Evolutionary conservation across 2,888 invertebrate genomes (phyloP).

Genomic region (Ochlodes sylvanus): DNA sequence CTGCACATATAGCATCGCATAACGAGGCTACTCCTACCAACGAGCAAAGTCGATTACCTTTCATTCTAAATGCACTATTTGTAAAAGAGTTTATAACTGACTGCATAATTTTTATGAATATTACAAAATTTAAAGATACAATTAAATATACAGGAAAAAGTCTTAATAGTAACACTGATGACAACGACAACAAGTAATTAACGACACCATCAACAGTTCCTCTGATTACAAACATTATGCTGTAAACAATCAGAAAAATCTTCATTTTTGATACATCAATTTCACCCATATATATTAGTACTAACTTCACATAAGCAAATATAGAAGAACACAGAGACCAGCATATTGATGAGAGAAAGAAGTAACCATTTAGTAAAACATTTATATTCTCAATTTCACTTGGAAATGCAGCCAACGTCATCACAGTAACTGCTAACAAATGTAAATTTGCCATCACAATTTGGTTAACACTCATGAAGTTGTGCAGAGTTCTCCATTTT

Average conservation of each 20-base stretch:
- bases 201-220: slow-evolving; percentile 29
- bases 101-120: slow-evolving; percentile 36
- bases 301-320: slow-evolving; percentile 43
- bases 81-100: slow-evolving; percentile 38
- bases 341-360: slow-evolving; percentile 36
- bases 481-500: slow-evolving; percentile 46
- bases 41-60: slow-evolving; percentile 25
- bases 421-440: slow-evolving; percentile 24
- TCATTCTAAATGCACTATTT: slow-evolving; percentile 23
- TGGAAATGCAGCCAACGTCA: not conserved
- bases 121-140: slow-evolving; percentile 36
- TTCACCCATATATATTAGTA: slow-evolving; percentile 41
- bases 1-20: slow-evolving; percentile 40
- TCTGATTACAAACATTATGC: slow-evolving; percentile 25
- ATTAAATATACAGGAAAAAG: slow-evolving; percentile 33
- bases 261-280: slow-evolving; percentile 42
- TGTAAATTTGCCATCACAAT: slow-evolving; percentile 43
- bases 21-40: slow-evolving; percentile 42
- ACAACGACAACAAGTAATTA: slow-evolving; percentile 20
- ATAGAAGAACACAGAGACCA: slow-evolving; percentile 45
- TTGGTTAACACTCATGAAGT: slow-evolving; percentile 46
- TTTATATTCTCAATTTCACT: not conserved
- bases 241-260: slow-evolving; percentile 35
- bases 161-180: not conserved
- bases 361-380: slow-evolving; percentile 18